These are phyloP conservation scores for Megaceryle torquata DNA, from an alignment of 2,113 vertebrate genomes.

Conservation along the genomic window DNA sequence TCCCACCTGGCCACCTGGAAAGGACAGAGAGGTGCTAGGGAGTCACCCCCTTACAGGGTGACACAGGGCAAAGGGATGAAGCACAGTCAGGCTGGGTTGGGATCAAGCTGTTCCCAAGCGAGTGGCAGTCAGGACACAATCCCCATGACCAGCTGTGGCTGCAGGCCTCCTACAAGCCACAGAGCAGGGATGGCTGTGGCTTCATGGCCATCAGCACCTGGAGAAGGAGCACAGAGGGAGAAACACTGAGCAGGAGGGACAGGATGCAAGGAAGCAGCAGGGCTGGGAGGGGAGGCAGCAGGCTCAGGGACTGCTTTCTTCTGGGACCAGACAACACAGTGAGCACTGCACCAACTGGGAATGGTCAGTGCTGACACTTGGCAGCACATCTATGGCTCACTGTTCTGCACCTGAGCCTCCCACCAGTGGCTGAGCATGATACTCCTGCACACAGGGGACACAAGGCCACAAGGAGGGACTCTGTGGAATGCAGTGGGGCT, in stretches of 20 bases:
- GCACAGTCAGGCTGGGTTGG: neutral
- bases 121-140: neutral
- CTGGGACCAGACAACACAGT: neutral
- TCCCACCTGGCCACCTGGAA: neutral
- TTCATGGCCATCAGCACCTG: neutral
- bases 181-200: neutral
- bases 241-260: neutral
- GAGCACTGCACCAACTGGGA: neutral
- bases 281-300: neutral
- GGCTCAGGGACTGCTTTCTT: neutral
- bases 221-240: fast-evolving
- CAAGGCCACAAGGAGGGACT: neutral
- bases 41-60: neutral
- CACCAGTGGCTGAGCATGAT: neutral
- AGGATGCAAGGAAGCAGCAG: neutral
- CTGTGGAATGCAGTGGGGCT: fast-evolving
- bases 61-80: neutral
- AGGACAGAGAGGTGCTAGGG: neutral
- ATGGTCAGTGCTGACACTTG: neutral
- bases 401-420: neutral
- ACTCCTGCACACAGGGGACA: fast-evolving
- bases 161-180: neutral
- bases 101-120: neutral
- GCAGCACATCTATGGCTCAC: neutral
- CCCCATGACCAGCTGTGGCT: neutral